Evolutionary conservation across 2,797 vertebrate genomes (phyloP), one percentile per base, ranked within the genome.

Genomic region (Tangara arthus): DNA sequence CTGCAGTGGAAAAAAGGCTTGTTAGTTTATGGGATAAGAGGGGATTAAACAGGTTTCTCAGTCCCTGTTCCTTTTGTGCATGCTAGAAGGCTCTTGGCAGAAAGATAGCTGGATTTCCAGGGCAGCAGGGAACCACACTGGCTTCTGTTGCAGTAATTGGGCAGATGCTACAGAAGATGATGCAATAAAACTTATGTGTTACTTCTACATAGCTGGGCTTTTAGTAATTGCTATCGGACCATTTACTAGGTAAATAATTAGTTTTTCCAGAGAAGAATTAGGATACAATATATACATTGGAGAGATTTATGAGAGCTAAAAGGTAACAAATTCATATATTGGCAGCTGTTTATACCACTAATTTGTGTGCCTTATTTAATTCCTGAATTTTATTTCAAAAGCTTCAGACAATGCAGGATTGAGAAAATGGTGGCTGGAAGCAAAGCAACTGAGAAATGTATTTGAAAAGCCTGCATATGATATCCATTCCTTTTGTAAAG

Each of bases 361-460:
- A 86, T 77, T 94, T 88, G 11, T 70, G 65, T 89, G 61, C 53
- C 95, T 94, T 84, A 35, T 87, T 86, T 90, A n/a, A 70, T 78
- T 95, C 60, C 85, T 88, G 81, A 94, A 82, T 96, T 96, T 94
- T 89, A 84, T 95, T 97, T 94, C 76, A 73, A 82, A 94, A 96
- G 50, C 81, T 59, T 84, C 85, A 93, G 85, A 94, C 85, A 88
- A 79, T 89, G 82, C 56, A 71, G 84, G 69, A 91, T 92, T 78
- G 83, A 82, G 90, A 95, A 73, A 71, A 82, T 47, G 22, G 64
- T 79, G 42, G 44, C 70, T 94, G 91, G 96, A 95, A 94, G 94
- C 60, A 91, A 84, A 94, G 34, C 14, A 83, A 86, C 73, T 46
- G 72, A 63, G 65, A 84, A 89, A 85, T 73, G 79, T 93, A 79